Base-by-base conservation (phyloP, 2,113 vertebrate species). In the Scopus umbretta region DNA sequence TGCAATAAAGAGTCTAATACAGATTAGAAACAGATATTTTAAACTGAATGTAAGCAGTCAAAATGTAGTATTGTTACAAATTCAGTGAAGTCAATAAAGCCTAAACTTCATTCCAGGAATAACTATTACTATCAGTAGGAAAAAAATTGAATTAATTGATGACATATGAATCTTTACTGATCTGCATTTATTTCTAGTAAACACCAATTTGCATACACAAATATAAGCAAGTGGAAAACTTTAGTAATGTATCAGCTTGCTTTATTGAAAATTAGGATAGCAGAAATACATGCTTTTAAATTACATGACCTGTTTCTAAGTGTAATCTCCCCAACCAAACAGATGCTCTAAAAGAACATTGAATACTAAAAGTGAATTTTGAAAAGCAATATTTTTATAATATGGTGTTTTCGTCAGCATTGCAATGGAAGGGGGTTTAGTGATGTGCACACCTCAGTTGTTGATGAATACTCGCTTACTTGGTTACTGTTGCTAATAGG, bases 391-490 rank as follows among this genome's bases (percentile, higher is more conserved):
- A 22, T 16, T 12, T 65, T 70, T 66, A n/a, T 13, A 34, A 62
- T 82, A 82, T 61, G 38, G n/a, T n/a, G n/a, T n/a, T n/a, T n/a
- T n/a, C 17, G 55, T n/a, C 11, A 30, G 11, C 47, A 71, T 87
- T 58, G 42, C 65, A 67, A 16, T 26, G 26, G 52, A 91, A 88
- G n/a, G 5, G 13, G 20, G 83, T 91, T 76, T 75, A 86, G 62
- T 82, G 88, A 96, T 23, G 23, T 80, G 65, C 80, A 76, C 26
- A 85, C 84, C 18, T 76, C 71, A 73, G 34, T 29, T 96, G 90
- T 87, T 95, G 74, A 94, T 89, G 38, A 97, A 86, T 92, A 43
- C 53, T 94, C 95, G 21, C 95, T 97, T 96, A 94, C 83, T 72
- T 76, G 80, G 90, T 91, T 50, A 72, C 23, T 52, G 73, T 61